These are phyloP conservation scores for Chamaea fasciata DNA, from an alignment of 2,113 vertebrate genomes.

Conservation along the genomic window DNA sequence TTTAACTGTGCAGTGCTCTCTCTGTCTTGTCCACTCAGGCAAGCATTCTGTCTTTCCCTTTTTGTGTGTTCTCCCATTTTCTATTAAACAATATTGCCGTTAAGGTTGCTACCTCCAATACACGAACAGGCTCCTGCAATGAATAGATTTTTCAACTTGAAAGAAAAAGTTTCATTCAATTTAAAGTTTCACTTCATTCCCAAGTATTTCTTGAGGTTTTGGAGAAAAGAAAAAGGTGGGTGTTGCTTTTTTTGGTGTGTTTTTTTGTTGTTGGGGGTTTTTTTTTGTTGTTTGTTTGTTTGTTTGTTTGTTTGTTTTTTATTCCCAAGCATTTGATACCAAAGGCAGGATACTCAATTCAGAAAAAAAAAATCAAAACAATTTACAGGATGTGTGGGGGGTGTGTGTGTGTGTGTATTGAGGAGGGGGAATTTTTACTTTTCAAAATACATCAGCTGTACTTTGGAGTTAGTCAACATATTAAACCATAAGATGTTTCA, in stretches of 20 bases:
- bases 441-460: background rate
- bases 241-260: background rate
- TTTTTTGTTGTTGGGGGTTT: too few species aligned
- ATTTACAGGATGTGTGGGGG: background rate
- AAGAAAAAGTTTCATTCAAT: conserved; percentile 9
- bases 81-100: background rate
- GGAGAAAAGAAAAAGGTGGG: fast-evolving
- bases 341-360: background rate
- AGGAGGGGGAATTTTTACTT: background rate
- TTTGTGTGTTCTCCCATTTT: background rate
- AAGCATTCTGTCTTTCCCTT: background rate
- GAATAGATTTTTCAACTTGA: conserved; percentile 33
- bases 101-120: background rate
- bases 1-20: background rate
- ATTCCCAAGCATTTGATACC: background rate
- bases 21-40: background rate
- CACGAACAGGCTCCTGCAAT: background rate
- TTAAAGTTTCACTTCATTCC: conserved; percentile 16
- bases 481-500: background rate
- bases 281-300: background rate
- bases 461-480: background rate
- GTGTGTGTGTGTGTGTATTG: background rate
- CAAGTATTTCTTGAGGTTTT: background rate
- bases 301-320: background rate
- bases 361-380: background rate